phyloP scores from a whole-genome alignment of 2,113 vertebrate species.

The Phalacrocorax aristotelis region DNA sequence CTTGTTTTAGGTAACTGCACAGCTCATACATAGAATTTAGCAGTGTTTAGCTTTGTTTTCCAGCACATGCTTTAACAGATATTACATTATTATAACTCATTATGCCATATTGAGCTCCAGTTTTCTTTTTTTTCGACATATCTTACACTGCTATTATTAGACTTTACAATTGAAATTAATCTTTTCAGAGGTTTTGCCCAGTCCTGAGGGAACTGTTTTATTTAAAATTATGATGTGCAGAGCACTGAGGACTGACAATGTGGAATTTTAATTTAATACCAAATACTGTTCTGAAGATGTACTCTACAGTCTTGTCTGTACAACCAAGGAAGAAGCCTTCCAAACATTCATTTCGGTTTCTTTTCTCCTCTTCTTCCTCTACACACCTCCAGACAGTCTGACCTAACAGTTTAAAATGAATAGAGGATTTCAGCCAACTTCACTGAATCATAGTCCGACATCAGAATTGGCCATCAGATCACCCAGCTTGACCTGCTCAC shows the following conservation, averaged over 20 bases:
- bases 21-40: not conserved
- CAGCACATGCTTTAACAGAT: not conserved
- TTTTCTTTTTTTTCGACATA: not conserved
- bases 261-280: constrained; percentile 14
- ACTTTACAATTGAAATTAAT: constrained; percentile 35
- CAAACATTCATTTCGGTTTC: not conserved
- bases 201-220: constrained; percentile 14
- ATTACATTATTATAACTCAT: not conserved
- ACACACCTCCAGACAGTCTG: not conserved
- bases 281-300: not conserved
- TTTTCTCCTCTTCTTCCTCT: not conserved
- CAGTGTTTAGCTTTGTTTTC: not conserved
- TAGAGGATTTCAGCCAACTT: not conserved
- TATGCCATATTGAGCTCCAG: not conserved
- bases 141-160: constrained; percentile 24
- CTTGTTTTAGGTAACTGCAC: not conserved
- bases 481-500: not conserved
- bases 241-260: not conserved
- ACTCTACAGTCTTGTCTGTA: not conserved
- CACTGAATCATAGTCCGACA: not conserved
- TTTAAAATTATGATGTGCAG: not conserved
- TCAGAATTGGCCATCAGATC: not conserved
- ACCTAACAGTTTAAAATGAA: not conserved
- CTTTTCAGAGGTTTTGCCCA: not conserved
- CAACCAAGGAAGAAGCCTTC: not conserved